Base-by-base conservation (phyloP, 2,113 vertebrate species). In the Australoheros scitulus region DNA sequence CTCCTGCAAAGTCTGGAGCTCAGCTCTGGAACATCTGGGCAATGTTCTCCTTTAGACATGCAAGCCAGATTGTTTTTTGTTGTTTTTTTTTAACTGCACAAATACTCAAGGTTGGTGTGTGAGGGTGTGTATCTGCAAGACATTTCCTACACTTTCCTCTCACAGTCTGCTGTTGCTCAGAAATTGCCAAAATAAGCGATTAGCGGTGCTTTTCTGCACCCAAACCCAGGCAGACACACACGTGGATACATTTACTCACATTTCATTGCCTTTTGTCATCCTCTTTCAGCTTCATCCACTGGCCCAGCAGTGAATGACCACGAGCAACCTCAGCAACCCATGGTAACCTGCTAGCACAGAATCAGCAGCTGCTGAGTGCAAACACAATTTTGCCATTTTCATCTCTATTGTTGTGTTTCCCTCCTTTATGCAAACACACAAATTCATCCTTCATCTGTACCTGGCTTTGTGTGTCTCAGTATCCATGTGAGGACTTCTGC, bases 151-250 rank as follows among this genome's bases (percentile, higher is more conserved):
- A 70, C 63, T 86, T 84, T 88, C 52, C 78, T 24, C 70, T 82
- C 41, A 34, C 80, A 64, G 59, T 85, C 88, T 87, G 52, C 59
- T 36, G 2, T 60, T 84, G 29, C 52, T 82, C 79, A 59, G 29
- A 50, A 81, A 41, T 29, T 75, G 85, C 90, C 94, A 94, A 91
- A 90, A 88, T 86, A 93, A 93, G 90, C 76, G 26, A 90, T 94
- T 87, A 87, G 81, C 83, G 84, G 77, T 87, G 82, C 80, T 92
- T 76, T 76, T 65, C 59, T 78, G 68, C 80, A 78, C 52, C 86
- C 82, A 79, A 88, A 83, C 83, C 81, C 86, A 77, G 17, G 8
- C 82, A 78, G 43, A 81, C 84, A 77, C 17, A 61, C 55, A 57
- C 36, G 65, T 26, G 56, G 11, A 64, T 61, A 77, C 61, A 78